These are phyloP conservation scores for Esox masquinongy DNA, from an alignment of 2,797 vertebrate species.

Conservation along the genomic window DNA sequence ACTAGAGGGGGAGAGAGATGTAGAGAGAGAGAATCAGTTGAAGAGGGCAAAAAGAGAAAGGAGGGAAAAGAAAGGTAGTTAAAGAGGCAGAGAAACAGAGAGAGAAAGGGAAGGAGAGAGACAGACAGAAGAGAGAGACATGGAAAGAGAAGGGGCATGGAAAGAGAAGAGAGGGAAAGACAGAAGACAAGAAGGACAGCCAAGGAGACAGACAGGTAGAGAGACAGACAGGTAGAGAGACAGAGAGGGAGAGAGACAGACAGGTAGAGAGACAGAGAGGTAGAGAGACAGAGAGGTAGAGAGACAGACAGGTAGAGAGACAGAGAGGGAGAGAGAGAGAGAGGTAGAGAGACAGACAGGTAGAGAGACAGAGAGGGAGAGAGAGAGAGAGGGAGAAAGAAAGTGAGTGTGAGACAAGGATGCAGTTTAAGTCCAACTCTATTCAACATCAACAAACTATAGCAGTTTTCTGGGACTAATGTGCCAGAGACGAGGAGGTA, in stretches of 20 bases:
- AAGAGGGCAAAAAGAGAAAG: background rate
- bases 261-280: background rate
- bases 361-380: no score
- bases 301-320: no score
- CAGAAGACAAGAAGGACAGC: no score
- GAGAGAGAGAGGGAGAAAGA: background rate
- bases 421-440: constrained; percentile 12
- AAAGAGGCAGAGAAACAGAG: constrained; percentile 57
- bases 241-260: background rate
- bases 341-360: no score
- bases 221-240: background rate
- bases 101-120: constrained; percentile 43
- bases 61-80: background rate
- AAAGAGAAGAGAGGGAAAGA: no score
- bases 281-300: no score
- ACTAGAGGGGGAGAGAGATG: background rate
- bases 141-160: no score
- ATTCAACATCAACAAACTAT: no score
- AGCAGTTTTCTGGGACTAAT: no score
- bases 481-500: no score
- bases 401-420: background rate
- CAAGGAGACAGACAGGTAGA: background rate
- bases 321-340: no score
- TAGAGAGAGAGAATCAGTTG: background rate
- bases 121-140: background rate